Conservation (phyloP, 2,888 invertebrate genomes). For the Morpho deidamia region DNA sequence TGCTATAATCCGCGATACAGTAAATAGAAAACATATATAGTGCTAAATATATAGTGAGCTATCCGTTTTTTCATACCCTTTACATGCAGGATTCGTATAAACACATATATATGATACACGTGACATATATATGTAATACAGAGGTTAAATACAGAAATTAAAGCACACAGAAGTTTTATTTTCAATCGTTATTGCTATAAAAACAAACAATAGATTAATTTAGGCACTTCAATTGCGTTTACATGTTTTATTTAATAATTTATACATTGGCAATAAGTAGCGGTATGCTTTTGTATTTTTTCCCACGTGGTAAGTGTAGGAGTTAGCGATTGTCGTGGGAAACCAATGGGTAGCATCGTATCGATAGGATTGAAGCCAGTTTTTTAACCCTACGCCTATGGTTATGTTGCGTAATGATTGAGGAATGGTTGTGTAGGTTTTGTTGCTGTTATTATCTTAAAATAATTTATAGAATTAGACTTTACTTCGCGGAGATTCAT, state of each 20-base stretch:
- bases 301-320: slow-evolving; percentile 46
- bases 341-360: slow-evolving; percentile 21
- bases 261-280: slow-evolving; percentile 51
- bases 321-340: slow-evolving; percentile 46
- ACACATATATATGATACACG: too few species aligned
- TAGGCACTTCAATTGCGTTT: slow-evolving; percentile 52
- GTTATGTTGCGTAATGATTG: slow-evolving; percentile 12
- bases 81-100: too few species aligned
- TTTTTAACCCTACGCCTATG: slow-evolving; percentile 9
- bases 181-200: too few species aligned
- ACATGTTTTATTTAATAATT: slow-evolving; percentile 48
- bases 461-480: too few species aligned
- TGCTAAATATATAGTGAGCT: too few species aligned
- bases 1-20: too few species aligned
- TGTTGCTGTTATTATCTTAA: slow-evolving; percentile 14
- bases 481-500: too few species aligned
- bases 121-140: too few species aligned
- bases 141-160: too few species aligned
- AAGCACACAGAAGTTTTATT: too few species aligned
- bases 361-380: slow-evolving; percentile 14
- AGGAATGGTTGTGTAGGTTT: slow-evolving; percentile 10
- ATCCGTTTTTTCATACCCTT: too few species aligned
- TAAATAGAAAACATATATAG: too few species aligned
- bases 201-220: slow-evolving; percentile 11
- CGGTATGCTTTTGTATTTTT: slow-evolving; percentile 48